These are phyloP conservation scores for Germaria angustata DNA, from an alignment of 2,888 invertebrate genomes.

Conservation along the genomic window DNA sequence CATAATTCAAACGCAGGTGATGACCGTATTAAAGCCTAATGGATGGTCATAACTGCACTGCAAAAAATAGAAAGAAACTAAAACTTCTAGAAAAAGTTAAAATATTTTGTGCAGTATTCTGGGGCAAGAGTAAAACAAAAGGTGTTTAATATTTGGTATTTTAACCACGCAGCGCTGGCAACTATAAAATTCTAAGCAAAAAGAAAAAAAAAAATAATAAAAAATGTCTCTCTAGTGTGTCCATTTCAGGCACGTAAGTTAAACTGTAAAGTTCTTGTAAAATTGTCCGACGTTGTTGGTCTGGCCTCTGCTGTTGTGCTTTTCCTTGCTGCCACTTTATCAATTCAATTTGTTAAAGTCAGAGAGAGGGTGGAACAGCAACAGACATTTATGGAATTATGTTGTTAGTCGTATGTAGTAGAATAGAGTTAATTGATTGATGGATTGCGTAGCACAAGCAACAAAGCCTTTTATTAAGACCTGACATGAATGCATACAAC, in stretches of 20 bases:
- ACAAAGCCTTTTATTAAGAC: conserved; percentile 51
- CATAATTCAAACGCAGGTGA: conserved; percentile 61
- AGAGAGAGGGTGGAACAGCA: conserved; percentile 20
- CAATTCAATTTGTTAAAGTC: conserved; percentile 53
- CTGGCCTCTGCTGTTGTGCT: neutral
- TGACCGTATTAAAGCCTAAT: conserved; percentile 37
- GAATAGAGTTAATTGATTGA: conserved; percentile 65
- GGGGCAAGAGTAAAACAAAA: conserved; percentile 19
- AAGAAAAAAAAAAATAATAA: too few relatives aligned
- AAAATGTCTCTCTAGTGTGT: neutral
- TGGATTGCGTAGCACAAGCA: conserved; percentile 63
- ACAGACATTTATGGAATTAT: conserved; percentile 53
- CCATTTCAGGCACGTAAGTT: conserved; percentile 38
- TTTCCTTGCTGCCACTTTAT: conserved; percentile 8
- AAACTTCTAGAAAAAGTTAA: conserved; percentile 2
- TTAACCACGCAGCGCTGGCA: conserved; percentile 56
- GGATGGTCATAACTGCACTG: conserved; percentile 19
- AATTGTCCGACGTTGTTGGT: conserved; percentile 5
- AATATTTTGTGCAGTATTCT: neutral
- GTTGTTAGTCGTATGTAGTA: conserved; percentile 45
- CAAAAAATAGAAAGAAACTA: neutral
- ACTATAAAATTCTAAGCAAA: conserved; percentile 40
- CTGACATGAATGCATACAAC: conserved; percentile 63
- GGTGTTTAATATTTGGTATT: conserved; percentile 57
- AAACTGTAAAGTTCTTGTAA: conserved; percentile 39